These are phyloP conservation scores for Rotaria magnacalcarata DNA, from an alignment of 2,888 invertebrate genomes.

Conservation along the genomic window DNA sequence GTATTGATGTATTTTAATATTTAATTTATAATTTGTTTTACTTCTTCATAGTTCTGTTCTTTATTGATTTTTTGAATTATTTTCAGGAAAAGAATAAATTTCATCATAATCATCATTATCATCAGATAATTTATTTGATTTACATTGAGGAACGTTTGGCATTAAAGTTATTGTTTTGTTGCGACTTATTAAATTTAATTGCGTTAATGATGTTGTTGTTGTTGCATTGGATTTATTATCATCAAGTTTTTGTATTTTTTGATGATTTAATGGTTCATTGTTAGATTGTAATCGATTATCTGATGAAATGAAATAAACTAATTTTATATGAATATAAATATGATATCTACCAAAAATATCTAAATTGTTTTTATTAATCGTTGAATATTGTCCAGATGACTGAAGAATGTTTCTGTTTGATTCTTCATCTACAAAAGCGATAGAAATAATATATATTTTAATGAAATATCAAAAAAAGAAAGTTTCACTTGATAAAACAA, in stretches of 20 bases:
- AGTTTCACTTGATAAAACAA: too few relatives aligned
- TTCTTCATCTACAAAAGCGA: too few relatives aligned
- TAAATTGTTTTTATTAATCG: neutral
- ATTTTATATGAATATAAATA: neutral
- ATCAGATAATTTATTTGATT: neutral
- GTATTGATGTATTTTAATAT: neutral
- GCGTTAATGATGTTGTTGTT: too few relatives aligned
- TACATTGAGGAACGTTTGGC: conserved; percentile 15
- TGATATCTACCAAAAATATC: neutral
- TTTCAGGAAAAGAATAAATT: neutral
- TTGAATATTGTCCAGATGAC: neutral
- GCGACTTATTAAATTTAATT: neutral
- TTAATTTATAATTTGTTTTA: too few relatives aligned
- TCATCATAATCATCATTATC: neutral
- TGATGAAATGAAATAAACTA: neutral
- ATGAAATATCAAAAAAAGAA: too few relatives aligned
- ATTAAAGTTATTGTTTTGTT: neutral
- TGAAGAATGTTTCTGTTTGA: too few relatives aligned
- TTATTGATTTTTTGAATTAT: neutral
- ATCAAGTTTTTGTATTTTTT: too few relatives aligned
- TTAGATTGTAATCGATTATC: neutral
- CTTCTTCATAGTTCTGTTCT: neutral
- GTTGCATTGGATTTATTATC: too few relatives aligned
- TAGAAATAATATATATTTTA: too few relatives aligned
- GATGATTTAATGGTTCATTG: too few relatives aligned